Evolutionary conservation across 2,113 vertebrate species (phyloP).

Genomic region (Cairina moschata): DNA sequence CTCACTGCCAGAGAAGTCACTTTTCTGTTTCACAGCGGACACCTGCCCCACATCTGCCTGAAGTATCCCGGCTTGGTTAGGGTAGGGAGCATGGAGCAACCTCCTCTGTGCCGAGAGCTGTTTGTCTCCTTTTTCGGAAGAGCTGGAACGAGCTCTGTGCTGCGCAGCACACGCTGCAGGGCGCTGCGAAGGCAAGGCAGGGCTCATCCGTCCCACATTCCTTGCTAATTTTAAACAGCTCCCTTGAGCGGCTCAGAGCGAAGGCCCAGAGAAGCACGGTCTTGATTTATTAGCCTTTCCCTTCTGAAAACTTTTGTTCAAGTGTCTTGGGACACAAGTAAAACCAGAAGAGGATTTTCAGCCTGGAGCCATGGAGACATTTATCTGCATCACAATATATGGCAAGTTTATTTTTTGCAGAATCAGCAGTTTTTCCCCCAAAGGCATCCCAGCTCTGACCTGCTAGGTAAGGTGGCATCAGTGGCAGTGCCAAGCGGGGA

Average conservation of each 20-base stretch:
- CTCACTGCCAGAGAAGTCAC: accelerated
- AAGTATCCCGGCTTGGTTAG: neutral
- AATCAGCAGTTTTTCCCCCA: neutral
- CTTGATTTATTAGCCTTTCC: constrained; percentile 52
- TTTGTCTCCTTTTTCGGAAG: constrained; percentile 59
- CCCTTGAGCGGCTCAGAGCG: neutral
- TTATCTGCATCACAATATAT: accelerated
- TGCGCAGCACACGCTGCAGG: neutral
- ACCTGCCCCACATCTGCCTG: neutral
- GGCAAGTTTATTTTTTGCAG: accelerated
- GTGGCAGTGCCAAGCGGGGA: accelerated
- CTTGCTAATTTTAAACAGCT: constrained; percentile 73
- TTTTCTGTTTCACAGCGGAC: accelerated
- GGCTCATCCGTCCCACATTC: constrained; percentile 57
- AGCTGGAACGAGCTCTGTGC: neutral
- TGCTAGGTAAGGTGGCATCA: accelerated
- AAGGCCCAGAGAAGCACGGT: neutral
- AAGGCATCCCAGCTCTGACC: accelerated
- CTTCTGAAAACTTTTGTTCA: constrained; percentile 17
- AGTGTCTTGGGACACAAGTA: neutral
- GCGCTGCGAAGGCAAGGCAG: neutral
- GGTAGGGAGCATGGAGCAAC: accelerated
- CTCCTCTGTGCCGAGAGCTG: accelerated
- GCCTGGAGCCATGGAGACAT: neutral
- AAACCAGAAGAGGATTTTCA: constrained; percentile 48